Evolutionary conservation across 2,888 invertebrate species (phyloP).

Genomic region (Argyresthia albistria): DNA sequence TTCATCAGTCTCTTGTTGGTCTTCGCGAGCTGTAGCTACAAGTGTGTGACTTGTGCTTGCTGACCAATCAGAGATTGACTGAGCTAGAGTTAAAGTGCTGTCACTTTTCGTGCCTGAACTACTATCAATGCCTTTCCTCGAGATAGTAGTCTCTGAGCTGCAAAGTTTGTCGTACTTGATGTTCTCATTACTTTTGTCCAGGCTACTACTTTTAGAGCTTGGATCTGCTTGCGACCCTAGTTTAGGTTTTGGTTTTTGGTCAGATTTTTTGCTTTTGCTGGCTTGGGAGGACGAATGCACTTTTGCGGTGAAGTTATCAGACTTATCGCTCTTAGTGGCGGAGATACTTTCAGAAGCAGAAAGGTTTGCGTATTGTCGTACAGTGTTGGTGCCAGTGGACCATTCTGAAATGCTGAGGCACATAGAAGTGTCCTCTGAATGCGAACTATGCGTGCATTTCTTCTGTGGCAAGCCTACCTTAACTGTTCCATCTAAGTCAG

Average conservation of each 20-base stretch:
- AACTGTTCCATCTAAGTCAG: conserved; percentile 86
- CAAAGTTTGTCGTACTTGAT: conserved; percentile 74
- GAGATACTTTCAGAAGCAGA: conserved; percentile 79
- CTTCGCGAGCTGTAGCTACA: conserved; percentile 73
- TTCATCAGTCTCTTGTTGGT: conserved; percentile 47
- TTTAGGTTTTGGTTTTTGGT: conserved; percentile 48
- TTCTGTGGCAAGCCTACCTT: conserved; percentile 84
- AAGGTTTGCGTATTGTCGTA: conserved; percentile 83
- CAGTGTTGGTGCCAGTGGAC: conserved; percentile 90
- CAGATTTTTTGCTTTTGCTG: conserved; percentile 55
- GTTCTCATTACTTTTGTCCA: conserved; percentile 68
- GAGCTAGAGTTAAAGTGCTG: conserved; percentile 81
- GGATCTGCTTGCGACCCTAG: conserved; percentile 56
- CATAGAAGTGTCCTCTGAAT: conserved; percentile 90
- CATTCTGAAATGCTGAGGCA: conserved; percentile 90
- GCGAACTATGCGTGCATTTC: conserved; percentile 87
- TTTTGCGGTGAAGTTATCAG: conserved; percentile 66
- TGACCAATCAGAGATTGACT: conserved; percentile 88
- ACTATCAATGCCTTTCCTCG: conserved; percentile 67
- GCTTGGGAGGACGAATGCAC: conserved; percentile 72
- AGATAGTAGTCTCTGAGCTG: conserved; percentile 71
- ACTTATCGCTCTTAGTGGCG: conserved; percentile 75
- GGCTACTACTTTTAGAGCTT: conserved; percentile 73
- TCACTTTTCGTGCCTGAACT: conserved; percentile 85
- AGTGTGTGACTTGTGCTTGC: conserved; percentile 85